phyloP scores from a whole-genome alignment of 2,888 invertebrate genomes.

The Lepetodrilus schrolli region DNA sequence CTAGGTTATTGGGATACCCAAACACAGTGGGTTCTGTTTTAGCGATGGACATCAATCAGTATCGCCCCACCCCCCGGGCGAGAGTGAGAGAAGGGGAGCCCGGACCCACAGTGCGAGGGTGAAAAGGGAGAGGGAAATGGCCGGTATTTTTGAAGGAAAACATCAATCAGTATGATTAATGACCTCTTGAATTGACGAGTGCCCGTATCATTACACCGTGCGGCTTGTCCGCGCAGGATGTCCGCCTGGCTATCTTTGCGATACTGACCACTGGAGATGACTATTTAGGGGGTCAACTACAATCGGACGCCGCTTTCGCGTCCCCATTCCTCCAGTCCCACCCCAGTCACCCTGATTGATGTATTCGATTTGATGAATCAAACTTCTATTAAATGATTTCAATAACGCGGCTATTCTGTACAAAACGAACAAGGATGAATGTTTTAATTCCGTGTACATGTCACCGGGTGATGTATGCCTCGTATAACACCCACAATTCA shows the following conservation, averaged over 20 bases:
- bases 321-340: neutral
- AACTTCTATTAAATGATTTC: neutral
- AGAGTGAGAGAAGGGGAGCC: too few species aligned
- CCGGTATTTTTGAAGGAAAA: neutral
- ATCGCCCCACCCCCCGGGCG: too few species aligned
- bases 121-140: neutral
- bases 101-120: too few species aligned
- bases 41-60: too few species aligned
- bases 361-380: neutral
- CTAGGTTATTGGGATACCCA: too few species aligned
- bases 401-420: neutral
- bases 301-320: neutral
- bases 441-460: too few species aligned
- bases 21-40: too few species aligned
- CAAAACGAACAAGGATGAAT: too few species aligned
- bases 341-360: neutral
- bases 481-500: too few species aligned
- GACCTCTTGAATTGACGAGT: neutral
- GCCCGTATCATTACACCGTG: neutral
- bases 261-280: neutral
- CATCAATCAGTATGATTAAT: conserved; percentile 18
- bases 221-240: neutral
- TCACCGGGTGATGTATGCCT: too few species aligned
- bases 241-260: neutral
- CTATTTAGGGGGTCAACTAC: conserved; percentile 5